These are phyloP conservation scores for Drosophila grimshawi DNA, from an alignment of 1,140 invertebrate genomes.

Conservation along the genomic window DNA sequence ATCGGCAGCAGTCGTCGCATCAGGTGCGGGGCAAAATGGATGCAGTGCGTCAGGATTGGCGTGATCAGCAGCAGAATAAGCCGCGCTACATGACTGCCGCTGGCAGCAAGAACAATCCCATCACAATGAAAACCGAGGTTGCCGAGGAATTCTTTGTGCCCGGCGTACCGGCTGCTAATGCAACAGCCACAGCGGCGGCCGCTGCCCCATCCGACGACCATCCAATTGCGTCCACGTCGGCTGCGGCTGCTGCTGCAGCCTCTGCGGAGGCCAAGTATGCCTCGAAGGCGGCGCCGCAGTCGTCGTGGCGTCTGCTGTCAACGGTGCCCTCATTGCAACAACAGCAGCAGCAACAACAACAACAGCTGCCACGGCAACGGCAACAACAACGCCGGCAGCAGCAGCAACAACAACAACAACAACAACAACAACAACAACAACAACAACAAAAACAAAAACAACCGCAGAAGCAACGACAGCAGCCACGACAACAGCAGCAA, in stretches of 20 bases:
- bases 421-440: neutral
- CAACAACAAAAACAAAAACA: neutral
- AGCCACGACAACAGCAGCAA: neutral
- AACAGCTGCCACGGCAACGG: neutral
- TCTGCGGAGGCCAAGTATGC: neutral
- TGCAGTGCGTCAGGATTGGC: constrained; percentile 11
- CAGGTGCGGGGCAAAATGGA: neutral
- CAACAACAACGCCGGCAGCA: constrained; percentile 5
- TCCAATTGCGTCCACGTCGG: constrained; percentile 11
- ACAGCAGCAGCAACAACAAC: neutral
- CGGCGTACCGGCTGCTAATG: neutral
- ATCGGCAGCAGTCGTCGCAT: constrained; percentile 1
- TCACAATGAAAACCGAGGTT: constrained; percentile 56
- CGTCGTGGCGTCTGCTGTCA: constrained; percentile 9
- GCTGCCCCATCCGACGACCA: neutral
- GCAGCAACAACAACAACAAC: no score
- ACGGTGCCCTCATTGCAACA: constrained; percentile 2
- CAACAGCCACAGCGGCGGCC: neutral
- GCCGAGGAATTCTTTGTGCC: constrained; percentile 41
- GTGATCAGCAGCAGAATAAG: constrained; percentile 24
- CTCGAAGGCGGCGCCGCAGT: neutral
- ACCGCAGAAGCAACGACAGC: neutral
- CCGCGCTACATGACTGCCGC: constrained; percentile 46
- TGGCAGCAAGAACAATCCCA: constrained; percentile 20
- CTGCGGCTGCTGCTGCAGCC: neutral